Percentiles rank a stretch among this genome's conserved stretches.
Evolutionary conservation across 2,113 vertebrate species (phyloP).

Genomic region (Copsychus sechellarum): DNA sequence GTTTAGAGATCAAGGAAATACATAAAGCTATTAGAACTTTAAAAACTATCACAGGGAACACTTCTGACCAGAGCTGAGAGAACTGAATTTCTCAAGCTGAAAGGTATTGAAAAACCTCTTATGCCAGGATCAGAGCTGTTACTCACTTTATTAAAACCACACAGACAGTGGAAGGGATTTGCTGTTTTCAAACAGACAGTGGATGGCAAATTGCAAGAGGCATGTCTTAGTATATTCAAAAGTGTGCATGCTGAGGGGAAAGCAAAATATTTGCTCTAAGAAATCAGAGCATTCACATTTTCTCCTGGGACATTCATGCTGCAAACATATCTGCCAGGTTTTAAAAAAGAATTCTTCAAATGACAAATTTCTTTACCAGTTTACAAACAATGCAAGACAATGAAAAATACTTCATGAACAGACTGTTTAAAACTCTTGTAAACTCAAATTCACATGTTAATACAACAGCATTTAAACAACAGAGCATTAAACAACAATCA

Average conservation of each 20-base stretch:
- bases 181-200: conserved; percentile 68
- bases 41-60: conserved; percentile 48
- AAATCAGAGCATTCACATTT: conserved; percentile 65
- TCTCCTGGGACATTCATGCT: conserved; percentile 41
- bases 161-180: conserved; percentile 34
- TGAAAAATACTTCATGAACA: conserved; percentile 6
- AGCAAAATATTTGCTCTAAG: conserved; percentile 54
- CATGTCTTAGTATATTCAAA: conserved; percentile 75
- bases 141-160: conserved; percentile 67
- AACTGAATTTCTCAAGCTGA: conserved; percentile 59
- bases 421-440: background rate
- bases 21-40: conserved; percentile 68
- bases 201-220: conserved; percentile 67
- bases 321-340: conserved; percentile 57
- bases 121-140: conserved; percentile 76
- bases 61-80: conserved; percentile 57
- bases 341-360: conserved; percentile 50
- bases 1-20: conserved; percentile 64
- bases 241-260: conserved; percentile 76
- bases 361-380: conserved; percentile 7
- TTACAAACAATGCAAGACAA: conserved; percentile 11
- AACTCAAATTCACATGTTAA: background rate
- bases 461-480: conserved; percentile 3
- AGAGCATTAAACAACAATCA: background rate
- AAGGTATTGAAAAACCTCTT: conserved; percentile 66